Evolutionary conservation across 2,888 invertebrate genomes (phyloP), one percentile per base, ranked within the genome.

Genomic region (Hypsopygia costalis): DNA sequence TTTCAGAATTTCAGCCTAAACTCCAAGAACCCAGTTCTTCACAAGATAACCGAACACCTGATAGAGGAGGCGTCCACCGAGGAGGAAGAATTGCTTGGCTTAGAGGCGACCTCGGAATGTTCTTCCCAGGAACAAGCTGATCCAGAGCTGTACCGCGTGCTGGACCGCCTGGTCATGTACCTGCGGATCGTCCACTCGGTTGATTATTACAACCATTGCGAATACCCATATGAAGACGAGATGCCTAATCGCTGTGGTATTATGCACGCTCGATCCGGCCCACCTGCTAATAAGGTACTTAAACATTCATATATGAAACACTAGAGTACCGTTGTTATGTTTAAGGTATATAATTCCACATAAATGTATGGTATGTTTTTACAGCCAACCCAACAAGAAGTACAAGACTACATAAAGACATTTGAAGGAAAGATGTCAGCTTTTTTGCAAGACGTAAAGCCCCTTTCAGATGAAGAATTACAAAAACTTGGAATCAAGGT

Each of bases 221-320:
- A 99, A 71, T 99, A 99, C 82, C 98, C 98, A 0, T 98, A 98
- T 63, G 99, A 99, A 79, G 99, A 99, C 75, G 98, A 98, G 80
- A 99, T 99, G 99, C 99, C 99, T 0, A 99, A 99, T 80, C 92
- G 98, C 27, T 98, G 99, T 79, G 99, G 99, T 6, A 98, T 99
- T 55, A 96, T 99, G 91, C 99, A 99, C 69, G 98, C 98, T 0
- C 91, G 99, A 34, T 98, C 98, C 1, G 93, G 94, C 6, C 92
- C 96, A 0, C 97, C 98, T 0, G 91, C 93, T 6, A 93, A 94
- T 40, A 97, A 97, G 85, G 93, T 94, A 51, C 65, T 10, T 16
- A 16, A 16, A 16, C 4, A 16, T 16, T 16, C 4, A 16, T 16
- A 4, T 4, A 16, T 16, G 16, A 16, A 16, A 16, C 4, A n/a